A percentile compares a stretch with the other conserved stretches of the same genome.
Conservation (phyloP, 2,797 vertebrate genomes). For the Tachyglossus aculeatus region DNA sequence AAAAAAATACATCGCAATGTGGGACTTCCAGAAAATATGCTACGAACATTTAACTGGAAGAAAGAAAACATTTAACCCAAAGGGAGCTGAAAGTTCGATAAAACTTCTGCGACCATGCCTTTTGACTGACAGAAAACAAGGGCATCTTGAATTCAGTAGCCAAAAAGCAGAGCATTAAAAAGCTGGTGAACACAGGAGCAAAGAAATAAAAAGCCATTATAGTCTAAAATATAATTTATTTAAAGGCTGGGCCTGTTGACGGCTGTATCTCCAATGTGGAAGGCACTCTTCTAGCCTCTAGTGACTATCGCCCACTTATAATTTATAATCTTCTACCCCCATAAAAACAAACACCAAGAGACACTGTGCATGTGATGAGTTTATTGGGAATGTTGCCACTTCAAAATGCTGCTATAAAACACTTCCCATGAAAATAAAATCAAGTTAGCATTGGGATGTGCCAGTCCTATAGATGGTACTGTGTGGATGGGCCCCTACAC, state of each 20-base stretch:
- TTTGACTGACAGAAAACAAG: constrained; percentile 2
- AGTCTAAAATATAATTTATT: background rate
- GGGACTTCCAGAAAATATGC: background rate
- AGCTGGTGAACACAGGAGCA: background rate
- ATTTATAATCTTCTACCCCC: background rate
- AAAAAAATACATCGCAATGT: background rate
- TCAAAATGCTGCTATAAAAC: background rate
- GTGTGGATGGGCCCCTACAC: too few species aligned
- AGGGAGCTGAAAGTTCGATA: too few species aligned
- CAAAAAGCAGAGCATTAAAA: background rate
- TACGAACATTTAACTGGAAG: too few species aligned
- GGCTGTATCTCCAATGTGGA: background rate
- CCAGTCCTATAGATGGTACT: too few species aligned
- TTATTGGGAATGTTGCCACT: background rate
- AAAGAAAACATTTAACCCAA: too few species aligned
- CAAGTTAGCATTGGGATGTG: background rate
- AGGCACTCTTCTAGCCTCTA: background rate
- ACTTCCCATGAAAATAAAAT: background rate
- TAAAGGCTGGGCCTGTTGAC: background rate
- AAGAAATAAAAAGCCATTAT: background rate
- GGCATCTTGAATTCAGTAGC: background rate
- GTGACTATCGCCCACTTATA: background rate
- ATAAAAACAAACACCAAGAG: background rate
- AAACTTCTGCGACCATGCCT: too few species aligned
- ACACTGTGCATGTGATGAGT: too few species aligned